These are phyloP conservation scores for Adelognathus sp. DNA, from an alignment of 2,888 invertebrate species.

Conservation along the genomic window DNA sequence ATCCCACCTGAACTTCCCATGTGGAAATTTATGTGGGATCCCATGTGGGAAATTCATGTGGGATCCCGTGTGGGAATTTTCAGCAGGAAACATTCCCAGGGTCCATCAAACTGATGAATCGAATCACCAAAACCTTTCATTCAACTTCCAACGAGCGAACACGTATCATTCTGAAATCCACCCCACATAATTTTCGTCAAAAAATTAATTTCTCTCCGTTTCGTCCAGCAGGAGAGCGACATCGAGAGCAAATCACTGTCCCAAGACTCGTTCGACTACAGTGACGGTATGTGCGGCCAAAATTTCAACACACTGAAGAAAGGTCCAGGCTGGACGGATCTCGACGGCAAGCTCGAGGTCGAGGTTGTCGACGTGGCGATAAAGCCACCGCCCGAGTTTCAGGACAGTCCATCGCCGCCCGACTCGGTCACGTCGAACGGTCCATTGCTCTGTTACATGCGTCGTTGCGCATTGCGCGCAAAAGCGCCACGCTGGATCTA, in stretches of 20 bases:
- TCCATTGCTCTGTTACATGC: conserved; percentile 72
- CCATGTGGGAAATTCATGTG: no score
- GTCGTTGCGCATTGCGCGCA: conserved; percentile 60
- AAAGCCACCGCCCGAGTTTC: conserved; percentile 93
- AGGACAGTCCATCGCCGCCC: conserved; percentile 84
- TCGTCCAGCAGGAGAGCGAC: conserved; percentile 89
- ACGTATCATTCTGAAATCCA: no score
- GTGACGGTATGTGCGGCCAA: conserved; percentile 90
- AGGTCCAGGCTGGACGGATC: conserved; percentile 85
- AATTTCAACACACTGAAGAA: conserved; percentile 93
- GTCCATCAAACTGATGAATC: no score
- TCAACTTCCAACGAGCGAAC: no score
- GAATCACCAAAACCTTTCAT: no score
- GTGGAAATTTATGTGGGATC: no score
- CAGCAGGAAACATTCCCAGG: no score
- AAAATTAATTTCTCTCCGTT: conserved; percentile 55
- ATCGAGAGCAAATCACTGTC: conserved; percentile 90
- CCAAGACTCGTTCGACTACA: conserved; percentile 90
- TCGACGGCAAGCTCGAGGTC: conserved; percentile 82
- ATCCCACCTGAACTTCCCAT: no score
- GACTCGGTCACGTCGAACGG: conserved; percentile 77
- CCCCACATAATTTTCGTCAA: no score
- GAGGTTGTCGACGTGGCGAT: conserved; percentile 84
- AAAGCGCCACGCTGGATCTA: conserved; percentile 76
- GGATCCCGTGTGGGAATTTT: no score